Percentiles rank a stretch among this genome's conserved stretches.
phyloP scores from a whole-genome alignment of 1,140 invertebrate species.

The Papilio xuthus region DNA sequence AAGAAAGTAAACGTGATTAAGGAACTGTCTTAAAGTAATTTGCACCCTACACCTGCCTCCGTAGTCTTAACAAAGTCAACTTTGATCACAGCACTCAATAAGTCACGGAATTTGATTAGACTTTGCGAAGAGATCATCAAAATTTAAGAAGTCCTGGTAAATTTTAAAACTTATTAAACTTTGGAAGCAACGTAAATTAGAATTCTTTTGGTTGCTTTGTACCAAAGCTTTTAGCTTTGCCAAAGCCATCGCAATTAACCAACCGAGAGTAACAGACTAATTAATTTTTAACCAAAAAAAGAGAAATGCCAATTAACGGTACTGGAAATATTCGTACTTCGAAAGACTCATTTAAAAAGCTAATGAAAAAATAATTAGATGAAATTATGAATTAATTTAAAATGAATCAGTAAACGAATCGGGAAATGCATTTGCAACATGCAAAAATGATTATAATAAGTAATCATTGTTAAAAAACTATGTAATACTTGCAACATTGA shows the following conservation, averaged over 20 bases:
- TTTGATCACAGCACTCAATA: conserved; percentile 26
- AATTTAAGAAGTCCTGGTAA: conserved; percentile 22
- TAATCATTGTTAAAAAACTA: too few species aligned
- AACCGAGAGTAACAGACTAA: conserved; percentile 14
- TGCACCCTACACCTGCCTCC: conserved; percentile 14
- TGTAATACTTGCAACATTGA: too few species aligned
- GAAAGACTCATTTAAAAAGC: conserved; percentile 7
- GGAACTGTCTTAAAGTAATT: conserved; percentile 18
- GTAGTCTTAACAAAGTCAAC: conserved; percentile 17
- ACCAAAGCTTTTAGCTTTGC: conserved; percentile 15
- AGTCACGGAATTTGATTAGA: conserved; percentile 20
- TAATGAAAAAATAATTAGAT: conserved; percentile 8
- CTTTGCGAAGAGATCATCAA: conserved; percentile 7
- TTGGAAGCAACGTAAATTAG: conserved; percentile 21
- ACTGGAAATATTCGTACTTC: conserved; percentile 8
- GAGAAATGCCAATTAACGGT: conserved; percentile 6
- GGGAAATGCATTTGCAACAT: conserved; percentile 3
- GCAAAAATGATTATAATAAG: too few species aligned
- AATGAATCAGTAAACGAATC: background rate
- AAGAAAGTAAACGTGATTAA: conserved; percentile 3
- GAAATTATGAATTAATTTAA: background rate
- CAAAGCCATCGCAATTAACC: conserved; percentile 12
- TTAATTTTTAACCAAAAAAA: conserved; percentile 23
- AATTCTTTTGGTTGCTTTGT: conserved; percentile 28
- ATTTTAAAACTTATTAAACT: conserved; percentile 28